phyloP scores from a whole-genome alignment of 1,140 invertebrate species.

The Myzus persicae region DNA sequence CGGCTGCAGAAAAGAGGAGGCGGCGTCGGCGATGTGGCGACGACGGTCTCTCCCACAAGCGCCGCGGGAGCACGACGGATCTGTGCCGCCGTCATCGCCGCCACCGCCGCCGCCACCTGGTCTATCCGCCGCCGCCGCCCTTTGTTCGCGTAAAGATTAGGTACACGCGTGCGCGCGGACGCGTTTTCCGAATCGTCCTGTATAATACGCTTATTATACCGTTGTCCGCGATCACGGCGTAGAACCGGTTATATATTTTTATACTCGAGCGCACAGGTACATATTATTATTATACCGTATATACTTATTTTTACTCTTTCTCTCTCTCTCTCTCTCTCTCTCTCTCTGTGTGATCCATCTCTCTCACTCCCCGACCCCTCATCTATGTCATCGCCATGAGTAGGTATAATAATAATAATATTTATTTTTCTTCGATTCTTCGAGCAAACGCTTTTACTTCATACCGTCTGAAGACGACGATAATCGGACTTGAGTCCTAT shows the following conservation, averaged over 20 bases:
- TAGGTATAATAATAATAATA: too few relatives aligned
- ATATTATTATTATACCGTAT: not conserved
- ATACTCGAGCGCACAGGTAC: not conserved
- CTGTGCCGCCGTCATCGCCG: not conserved
- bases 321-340: not conserved
- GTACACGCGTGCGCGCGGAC: not conserved
- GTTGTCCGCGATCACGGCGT: constrained; percentile 44
- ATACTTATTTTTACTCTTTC: not conserved
- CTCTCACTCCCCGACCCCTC: not conserved
- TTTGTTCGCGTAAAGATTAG: constrained; percentile 24
- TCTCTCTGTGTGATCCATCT: not conserved
- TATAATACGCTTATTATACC: constrained; percentile 28
- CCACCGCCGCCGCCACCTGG: not conserved
- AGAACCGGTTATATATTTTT: constrained; percentile 44
- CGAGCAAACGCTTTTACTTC: not conserved
- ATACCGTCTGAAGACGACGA: not conserved
- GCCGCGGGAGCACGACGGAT: not conserved
- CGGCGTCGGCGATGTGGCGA: not conserved
- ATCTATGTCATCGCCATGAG: not conserved
- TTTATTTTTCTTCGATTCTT: not conserved
- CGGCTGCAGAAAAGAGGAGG: not conserved
- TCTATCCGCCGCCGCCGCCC: not conserved
- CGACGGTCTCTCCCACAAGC: constrained; percentile 3
- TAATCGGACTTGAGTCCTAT: not conserved
- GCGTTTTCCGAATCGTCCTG: constrained; percentile 17